Evolutionary conservation across 2,888 invertebrate species (phyloP), one percentile per base, ranked within the genome.

Genomic region (Incurvaria masculella): DNA sequence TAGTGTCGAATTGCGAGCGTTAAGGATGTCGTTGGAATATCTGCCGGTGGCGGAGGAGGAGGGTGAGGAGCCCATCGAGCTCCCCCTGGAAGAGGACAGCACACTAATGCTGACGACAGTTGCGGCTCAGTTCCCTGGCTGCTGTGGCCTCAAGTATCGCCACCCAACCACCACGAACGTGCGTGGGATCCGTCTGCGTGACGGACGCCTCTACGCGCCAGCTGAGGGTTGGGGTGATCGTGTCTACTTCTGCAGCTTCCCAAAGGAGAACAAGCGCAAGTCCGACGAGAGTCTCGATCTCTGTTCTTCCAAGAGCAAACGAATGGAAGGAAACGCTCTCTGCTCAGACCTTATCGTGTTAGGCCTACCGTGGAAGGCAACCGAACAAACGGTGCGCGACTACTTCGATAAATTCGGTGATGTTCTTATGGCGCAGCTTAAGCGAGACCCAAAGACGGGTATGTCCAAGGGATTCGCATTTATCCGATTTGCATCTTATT

Each of bases 391-490:
- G 67, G 84, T 99, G 54, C 83, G 94, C 56, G 94, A 94, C 65
- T 97, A 98, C 78, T 99, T 99, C 76, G 95, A 96, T 66, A 90
- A 93, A 55, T 98, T 94, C 78, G 99, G 99, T 26, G 97, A 96
- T 76, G 93, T 99, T 50, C 80, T 97, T 52, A 97, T 98, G 95
- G 95, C 95, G 49, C 97, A 97, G 83, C 91, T 96, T 14, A 97
- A 97, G 69, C 91, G 94, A 72, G 94, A 96, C 71, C 85, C 89
- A 10, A 82, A 83, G 69, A 91, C 94, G 23, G 95, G 96, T 42
- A 94, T 96, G 71, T 97, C 97, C 1, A 97, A 97, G 76, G 98
- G 99, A 47, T 99, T 98, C 74, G 99, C 98, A 53, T 99, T 99
- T 71, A 95, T 99, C 54, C 82, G 97, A 58, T 99, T 98, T 79